Base-by-base conservation (phyloP, 2,888 invertebrate genomes). In the Argyresthia goedartella region DNA sequence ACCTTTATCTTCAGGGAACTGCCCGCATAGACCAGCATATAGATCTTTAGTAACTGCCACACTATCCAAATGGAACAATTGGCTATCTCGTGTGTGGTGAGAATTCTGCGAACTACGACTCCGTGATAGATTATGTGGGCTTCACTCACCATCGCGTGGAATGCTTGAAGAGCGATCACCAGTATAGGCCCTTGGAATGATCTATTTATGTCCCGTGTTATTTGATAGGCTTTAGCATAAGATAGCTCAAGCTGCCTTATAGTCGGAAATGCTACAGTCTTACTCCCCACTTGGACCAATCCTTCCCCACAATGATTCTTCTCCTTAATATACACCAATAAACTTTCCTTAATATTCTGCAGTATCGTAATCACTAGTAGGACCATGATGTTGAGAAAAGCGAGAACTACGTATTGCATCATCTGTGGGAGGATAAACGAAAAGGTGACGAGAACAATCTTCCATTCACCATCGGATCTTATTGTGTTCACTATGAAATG, bases 121-220 rank as follows among this genome's bases (percentile, higher is more conserved):
- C 77, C 80, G 36, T 81, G 78, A 57, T 76, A 81, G 42, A 82
- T 71, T 2, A 76, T 78, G 55, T 81, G 72, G 0, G 72, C 58
- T 52, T 82, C 78, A 49, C 79, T 79, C 1, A 84, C 71, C 42
- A 81, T 71, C 0, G 73, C 56, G 53, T 84, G 84, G 47, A 84
- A 82, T 56, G 76, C 72, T 58, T 82, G 84, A 9, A 79, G 47
- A 1, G 70, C 59, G 0, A 72, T 70, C 8, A 73, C 56, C 15
- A 84, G 55, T 36, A 84, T 65, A 0, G 76, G 69, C 0, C 71
- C 74, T 60, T 79, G 69, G 57, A 81, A 84, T 7, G 67, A 66
- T 33, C 61, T 50, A 53, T 74, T 79, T 51, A 82, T 73, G 10
- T 62, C 60, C 4, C 62, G 57, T 56, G 75, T 80, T 11, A 73